phyloP scores from a whole-genome alignment of 1,140 invertebrate species.

The Marisa cornuarietis region DNA sequence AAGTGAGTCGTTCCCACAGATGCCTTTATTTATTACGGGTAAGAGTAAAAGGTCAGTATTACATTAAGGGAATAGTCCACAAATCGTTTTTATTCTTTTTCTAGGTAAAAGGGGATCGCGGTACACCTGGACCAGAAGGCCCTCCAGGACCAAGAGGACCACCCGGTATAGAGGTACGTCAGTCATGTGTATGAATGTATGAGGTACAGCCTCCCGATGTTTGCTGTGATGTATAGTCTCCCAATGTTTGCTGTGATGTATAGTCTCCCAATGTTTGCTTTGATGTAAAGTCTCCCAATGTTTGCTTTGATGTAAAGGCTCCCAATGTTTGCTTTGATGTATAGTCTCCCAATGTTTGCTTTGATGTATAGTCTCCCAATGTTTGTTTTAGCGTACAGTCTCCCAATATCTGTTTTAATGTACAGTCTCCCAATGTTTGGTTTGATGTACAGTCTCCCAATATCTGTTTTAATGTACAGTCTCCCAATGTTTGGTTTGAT shows the following conservation, averaged over 20 bases:
- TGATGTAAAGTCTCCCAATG: neutral
- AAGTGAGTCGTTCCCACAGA: too few species aligned
- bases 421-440: neutral
- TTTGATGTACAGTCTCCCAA: neutral
- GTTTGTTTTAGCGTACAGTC: neutral
- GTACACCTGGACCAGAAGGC: neutral
- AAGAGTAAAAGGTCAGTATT: too few species aligned
- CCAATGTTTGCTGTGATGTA: neutral
- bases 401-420: too few species aligned
- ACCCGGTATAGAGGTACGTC: neutral
- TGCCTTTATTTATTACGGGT: too few species aligned
- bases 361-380: neutral
- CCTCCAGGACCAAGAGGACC: neutral
- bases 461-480: neutral
- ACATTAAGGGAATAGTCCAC: too few species aligned
- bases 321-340: too few species aligned
- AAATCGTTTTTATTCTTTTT: neutral
- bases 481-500: neutral
- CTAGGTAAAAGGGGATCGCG: conserved; percentile 1
- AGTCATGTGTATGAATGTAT: too few species aligned
- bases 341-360: neutral
- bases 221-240: neutral
- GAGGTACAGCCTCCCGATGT: neutral
- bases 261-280: neutral
- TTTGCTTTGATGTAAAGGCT: neutral